Evolutionary conservation across 2,888 invertebrate genomes (phyloP).

Genomic region (Ophion costatus): DNA sequence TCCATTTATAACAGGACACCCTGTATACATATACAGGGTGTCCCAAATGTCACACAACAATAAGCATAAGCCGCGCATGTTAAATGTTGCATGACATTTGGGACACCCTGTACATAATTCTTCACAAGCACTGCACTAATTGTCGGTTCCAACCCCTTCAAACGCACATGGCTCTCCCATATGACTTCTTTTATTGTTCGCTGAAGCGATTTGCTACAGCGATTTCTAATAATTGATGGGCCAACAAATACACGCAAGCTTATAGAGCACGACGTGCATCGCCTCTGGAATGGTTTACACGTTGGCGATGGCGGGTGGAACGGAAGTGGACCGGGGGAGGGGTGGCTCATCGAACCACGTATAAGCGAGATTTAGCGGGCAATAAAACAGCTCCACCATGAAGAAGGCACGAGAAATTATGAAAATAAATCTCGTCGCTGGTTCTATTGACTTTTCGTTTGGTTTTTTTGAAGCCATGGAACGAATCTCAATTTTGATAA

Average conservation of each 20-base stretch:
- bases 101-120: too few relatives aligned
- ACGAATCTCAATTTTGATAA: too few relatives aligned
- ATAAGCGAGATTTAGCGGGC: conserved; percentile 16
- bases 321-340: background rate
- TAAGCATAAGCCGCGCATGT: too few relatives aligned
- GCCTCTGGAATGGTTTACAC: conserved; percentile 1
- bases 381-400: conserved; percentile 21
- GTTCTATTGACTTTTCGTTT: background rate
- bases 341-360: background rate
- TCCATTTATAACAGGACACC: too few relatives aligned
- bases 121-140: background rate
- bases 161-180: background rate
- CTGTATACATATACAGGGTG: too few relatives aligned
- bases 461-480: background rate
- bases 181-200: background rate
- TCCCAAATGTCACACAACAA: too few relatives aligned
- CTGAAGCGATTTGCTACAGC: background rate
- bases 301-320: background rate
- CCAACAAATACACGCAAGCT: background rate
- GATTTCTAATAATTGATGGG: conserved; percentile 1
- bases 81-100: too few relatives aligned
- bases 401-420: conserved; percentile 19
- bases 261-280: background rate
- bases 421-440: conserved; percentile 16
- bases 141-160: background rate